Evolutionary conservation across 2,797 vertebrate species (phyloP).

Genomic region (Australoheros facetus): DNA sequence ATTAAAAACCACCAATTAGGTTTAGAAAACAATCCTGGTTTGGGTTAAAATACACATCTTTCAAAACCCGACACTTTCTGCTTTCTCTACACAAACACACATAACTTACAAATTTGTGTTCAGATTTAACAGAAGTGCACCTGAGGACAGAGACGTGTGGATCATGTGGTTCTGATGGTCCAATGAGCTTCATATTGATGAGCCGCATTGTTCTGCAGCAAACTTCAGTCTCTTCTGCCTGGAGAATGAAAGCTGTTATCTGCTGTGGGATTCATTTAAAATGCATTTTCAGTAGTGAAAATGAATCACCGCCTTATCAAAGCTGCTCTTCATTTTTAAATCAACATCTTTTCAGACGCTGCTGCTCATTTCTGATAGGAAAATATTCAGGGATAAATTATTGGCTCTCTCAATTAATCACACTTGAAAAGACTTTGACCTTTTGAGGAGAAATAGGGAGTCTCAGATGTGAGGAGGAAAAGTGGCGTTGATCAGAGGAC

Average conservation of each 20-base stretch:
- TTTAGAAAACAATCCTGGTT: too few relatives aligned
- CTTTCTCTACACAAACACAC: too few relatives aligned
- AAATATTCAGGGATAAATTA: neutral
- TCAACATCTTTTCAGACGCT: neutral
- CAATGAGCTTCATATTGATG: neutral
- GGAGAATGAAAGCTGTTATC: conserved; percentile 10
- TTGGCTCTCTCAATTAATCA: neutral
- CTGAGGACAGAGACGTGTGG: neutral
- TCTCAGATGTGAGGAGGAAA: neutral
- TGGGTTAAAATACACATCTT: too few relatives aligned
- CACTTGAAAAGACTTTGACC: conserved; percentile 14
- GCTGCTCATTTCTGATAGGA: neutral
- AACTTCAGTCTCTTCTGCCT: neutral
- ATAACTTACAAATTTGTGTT: too few relatives aligned
- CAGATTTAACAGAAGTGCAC: too few relatives aligned
- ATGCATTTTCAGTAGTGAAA: neutral
- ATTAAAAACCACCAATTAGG: too few relatives aligned
- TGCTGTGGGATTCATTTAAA: conserved; percentile 10
- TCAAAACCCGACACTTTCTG: too few relatives aligned
- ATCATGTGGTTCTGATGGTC: neutral
- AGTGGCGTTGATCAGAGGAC: neutral
- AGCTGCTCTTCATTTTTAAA: neutral
- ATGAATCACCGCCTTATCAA: conserved; percentile 3
- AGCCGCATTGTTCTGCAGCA: neutral
- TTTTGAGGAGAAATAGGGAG: conserved; percentile 1